These are phyloP conservation scores for Cariama cristata DNA, from an alignment of 2,113 vertebrate species.

Conservation along the genomic window DNA sequence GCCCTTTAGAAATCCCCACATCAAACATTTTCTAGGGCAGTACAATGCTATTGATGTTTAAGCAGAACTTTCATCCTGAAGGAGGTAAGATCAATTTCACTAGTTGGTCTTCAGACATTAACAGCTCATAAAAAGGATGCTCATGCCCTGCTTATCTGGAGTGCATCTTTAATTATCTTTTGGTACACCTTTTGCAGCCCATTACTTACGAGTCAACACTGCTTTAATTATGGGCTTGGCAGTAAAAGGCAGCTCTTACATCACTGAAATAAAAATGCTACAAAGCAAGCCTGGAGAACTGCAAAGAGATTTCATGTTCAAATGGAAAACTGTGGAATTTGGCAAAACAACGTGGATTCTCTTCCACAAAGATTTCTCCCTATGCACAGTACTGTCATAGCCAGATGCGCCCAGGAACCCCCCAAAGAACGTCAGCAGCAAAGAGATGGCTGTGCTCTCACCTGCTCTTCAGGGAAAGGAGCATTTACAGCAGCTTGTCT, in stretches of 20 bases:
- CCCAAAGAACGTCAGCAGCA: neutral
- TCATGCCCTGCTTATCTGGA: conserved; percentile 46
- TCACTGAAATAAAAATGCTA: conserved; percentile 47
- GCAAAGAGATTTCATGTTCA: neutral
- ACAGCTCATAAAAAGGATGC: conserved; percentile 60
- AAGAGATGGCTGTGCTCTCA: neutral
- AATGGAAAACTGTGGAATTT: neutral
- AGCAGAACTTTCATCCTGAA: conserved; percentile 51
- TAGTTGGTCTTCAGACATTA: conserved; percentile 54
- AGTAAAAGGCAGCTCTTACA: conserved; percentile 17
- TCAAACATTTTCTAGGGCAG: conserved; percentile 44
- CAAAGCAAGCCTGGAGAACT: neutral
- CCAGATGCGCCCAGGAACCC: neutral
- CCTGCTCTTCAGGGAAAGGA: neutral
- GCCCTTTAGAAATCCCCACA: neutral
- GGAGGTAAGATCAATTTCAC: conserved; percentile 58
- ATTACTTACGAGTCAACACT: conserved; percentile 54
- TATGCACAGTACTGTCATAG: neutral
- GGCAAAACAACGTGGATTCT: neutral
- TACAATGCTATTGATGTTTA: conserved; percentile 20
- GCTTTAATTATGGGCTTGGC: conserved; percentile 55
- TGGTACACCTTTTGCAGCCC: conserved; percentile 58
- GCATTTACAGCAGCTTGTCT: neutral
- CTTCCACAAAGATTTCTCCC: neutral
- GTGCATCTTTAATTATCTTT: conserved; percentile 49